Conservation (phyloP, 2,888 invertebrate genomes). For the Camponotus fellah region DNA sequence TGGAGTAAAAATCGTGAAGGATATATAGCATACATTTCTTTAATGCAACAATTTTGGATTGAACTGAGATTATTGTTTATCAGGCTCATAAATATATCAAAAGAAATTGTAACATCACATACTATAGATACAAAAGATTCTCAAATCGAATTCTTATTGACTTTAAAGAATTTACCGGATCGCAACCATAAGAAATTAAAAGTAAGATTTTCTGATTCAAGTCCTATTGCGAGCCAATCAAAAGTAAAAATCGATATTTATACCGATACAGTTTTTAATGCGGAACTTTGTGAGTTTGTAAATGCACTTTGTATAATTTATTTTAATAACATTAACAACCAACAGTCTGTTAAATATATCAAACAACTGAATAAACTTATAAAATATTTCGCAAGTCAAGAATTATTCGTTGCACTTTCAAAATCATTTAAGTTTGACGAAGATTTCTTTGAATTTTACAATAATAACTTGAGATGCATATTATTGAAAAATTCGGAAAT, state of each 20-base stretch:
- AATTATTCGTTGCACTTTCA: conserved; percentile 87
- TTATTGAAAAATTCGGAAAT: conserved; percentile 87
- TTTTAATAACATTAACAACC: conserved; percentile 87
- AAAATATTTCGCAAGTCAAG: conserved; percentile 87
- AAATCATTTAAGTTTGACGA: conserved; percentile 79
- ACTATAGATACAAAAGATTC: conserved; percentile 71
- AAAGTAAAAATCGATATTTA: conserved; percentile 62
- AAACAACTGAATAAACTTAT: conserved; percentile 87
- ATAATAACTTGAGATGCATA: conserved; percentile 86
- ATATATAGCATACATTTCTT: conserved; percentile 80
- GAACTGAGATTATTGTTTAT: conserved; percentile 82
- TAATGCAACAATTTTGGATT: conserved; percentile 85
- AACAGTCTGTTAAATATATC: conserved; percentile 85
- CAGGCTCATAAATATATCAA: conserved; percentile 65
- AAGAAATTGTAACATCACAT: conserved; percentile 65
- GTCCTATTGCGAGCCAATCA: conserved; percentile 66
- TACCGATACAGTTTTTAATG: conserved; percentile 84
- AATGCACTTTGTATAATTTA: conserved; percentile 87
- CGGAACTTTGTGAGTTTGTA: conserved; percentile 86
- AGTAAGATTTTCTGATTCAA: conserved; percentile 87
- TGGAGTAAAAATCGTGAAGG: conserved; percentile 87
- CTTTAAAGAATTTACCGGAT: conserved; percentile 85
- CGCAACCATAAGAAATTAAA: conserved; percentile 86
- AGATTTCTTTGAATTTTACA: conserved; percentile 84
- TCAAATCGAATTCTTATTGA: conserved; percentile 86